Conservation (phyloP, 64 coral and sea anemone genomes). For the Montipora capricornis region DNA sequence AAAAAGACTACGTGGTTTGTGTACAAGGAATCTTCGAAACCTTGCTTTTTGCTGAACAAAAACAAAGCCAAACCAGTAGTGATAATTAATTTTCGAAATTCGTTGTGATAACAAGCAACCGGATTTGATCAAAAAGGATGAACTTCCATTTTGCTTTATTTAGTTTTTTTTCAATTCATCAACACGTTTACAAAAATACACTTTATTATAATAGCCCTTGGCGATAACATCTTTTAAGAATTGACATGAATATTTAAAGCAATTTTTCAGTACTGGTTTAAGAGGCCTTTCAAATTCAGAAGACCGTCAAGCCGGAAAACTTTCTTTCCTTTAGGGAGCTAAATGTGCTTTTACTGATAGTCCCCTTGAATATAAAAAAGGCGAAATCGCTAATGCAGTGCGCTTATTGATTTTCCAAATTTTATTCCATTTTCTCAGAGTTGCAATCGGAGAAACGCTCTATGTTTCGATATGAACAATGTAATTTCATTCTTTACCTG, state of each 20-base stretch:
- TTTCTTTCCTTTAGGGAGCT: not conserved
- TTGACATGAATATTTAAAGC: not conserved
- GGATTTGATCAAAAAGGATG: conserved; percentile 2
- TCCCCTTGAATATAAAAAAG: not conserved
- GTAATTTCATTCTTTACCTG: no score
- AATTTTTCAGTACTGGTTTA: no score
- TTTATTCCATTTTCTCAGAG: no score
- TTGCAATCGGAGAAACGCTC: no score
- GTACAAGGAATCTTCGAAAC: not conserved
- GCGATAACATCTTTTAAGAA: not conserved
- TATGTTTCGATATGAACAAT: no score
- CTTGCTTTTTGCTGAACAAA: not conserved
- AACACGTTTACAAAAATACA: not conserved
- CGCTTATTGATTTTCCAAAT: no score
- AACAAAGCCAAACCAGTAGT: not conserved
- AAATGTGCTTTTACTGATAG: not conserved
- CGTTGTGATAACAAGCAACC: not conserved
- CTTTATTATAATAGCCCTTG: not conserved
- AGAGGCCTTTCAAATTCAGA: no score
- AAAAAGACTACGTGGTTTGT: not conserved
- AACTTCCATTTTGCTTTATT: not conserved
- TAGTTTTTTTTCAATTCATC: conserved; percentile 2
- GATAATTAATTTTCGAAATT: conserved; percentile 31
- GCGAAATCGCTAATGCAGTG: no score
- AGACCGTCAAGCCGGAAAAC: no score